A percentile compares a stretch with the other conserved stretches of the same genome.
These are phyloP conservation scores for Planiliza haematocheilus DNA, from an alignment of 2,113 vertebrate genomes.

Conservation along the genomic window DNA sequence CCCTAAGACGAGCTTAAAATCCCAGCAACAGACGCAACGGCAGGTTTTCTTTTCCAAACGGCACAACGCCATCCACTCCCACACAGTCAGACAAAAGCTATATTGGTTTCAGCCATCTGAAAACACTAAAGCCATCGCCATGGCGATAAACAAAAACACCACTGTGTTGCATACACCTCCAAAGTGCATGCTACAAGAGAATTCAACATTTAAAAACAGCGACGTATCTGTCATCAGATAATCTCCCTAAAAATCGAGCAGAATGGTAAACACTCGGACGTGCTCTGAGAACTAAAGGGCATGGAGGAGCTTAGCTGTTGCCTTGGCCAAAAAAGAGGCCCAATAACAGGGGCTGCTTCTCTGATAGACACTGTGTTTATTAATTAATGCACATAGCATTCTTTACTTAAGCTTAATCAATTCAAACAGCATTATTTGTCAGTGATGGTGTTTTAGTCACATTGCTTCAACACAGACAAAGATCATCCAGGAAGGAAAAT, in stretches of 20 bases:
- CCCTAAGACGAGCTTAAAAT: conserved; percentile 28
- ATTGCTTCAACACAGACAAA: too few relatives aligned
- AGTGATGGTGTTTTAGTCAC: too few relatives aligned
- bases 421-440: too few relatives aligned
- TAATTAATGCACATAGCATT: conserved; percentile 23
- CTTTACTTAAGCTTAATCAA: too few relatives aligned
- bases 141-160: conserved; percentile 44
- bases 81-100: conserved; percentile 39
- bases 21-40: conserved; percentile 44
- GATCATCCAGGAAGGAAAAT: background rate
- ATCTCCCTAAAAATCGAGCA: conserved; percentile 25
- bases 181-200: background rate
- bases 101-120: conserved; percentile 34
- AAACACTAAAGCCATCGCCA: conserved; percentile 44
- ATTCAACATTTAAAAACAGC: conserved; percentile 32
- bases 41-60: conserved; percentile 36
- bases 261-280: conserved; percentile 20
- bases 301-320: conserved; percentile 28
- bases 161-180: conserved; percentile 26
- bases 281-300: conserved; percentile 43
- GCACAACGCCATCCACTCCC: background rate
- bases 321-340: conserved; percentile 58
- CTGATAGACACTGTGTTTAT: background rate
- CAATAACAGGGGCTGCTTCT: conserved; percentile 35
- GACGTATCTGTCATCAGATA: conserved; percentile 26